Evolutionary conservation across 2,888 invertebrate species (phyloP), one percentile per base, ranked within the genome.

Genomic region (Dysmachus trigonus): DNA sequence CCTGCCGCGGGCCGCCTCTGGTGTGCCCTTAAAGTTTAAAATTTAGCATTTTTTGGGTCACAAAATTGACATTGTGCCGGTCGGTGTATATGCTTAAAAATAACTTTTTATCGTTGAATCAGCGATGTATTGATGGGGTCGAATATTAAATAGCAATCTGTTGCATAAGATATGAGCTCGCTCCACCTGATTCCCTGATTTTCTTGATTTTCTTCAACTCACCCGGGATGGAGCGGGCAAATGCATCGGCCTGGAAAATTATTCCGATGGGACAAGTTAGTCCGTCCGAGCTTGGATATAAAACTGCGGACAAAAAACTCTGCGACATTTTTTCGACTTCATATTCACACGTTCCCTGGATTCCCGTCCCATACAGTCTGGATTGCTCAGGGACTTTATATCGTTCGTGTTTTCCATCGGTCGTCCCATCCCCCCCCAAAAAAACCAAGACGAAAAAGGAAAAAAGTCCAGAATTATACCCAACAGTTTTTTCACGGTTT

Each of bases 61-160:
- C 77, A 77, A 47, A n/a, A 77, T 77, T 47, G 77, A 27, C 47
- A 51, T 47, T 77, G 77, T 30, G 77, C 30, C 51, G 47, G 47
- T n/a, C n/a, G n/a, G n/a, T n/a, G n/a, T n/a, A n/a, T 22, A 27
- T 27, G 30, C 30, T 77, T 77, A 77, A 77, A 77, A 77, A 77
- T 77, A 77, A 77, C 47, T 30, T 47, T 77, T 47, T 47, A 77
- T 47, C 22, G 15, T 41, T 30, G 47, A 27, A 15, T 27, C 77
- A 30, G 27, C 77, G 47, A 77, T 27, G 3, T 77, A 77, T 77
- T 77, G 77, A 77, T 77, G 47, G 77, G 27, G 77, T 41, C 47
- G 77, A 47, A 77, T 77, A 77, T 77, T 77, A 77, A 77, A 77
- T 77, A 77, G 47, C 77, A 77, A 77, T 77, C 77, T 77, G 77